These are phyloP conservation scores for Festucalex cinctus DNA, from an alignment of 2,113 vertebrate species.

Conservation along the genomic window DNA sequence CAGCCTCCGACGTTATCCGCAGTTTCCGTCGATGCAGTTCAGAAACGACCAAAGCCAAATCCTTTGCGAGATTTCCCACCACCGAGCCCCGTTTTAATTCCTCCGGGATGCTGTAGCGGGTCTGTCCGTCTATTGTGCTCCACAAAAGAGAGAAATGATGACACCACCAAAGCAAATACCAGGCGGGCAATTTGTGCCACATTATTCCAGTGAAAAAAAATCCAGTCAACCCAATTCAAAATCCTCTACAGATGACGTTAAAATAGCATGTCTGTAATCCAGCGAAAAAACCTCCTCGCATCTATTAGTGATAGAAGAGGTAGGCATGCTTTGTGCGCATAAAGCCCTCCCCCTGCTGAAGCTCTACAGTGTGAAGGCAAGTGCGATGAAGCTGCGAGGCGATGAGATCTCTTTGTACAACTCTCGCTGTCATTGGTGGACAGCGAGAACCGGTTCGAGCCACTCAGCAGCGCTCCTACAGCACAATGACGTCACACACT, in stretches of 20 bases:
- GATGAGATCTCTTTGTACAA: constrained; percentile 79
- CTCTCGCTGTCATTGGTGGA: constrained; percentile 74
- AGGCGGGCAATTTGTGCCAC: constrained; percentile 50
- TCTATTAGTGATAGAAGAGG: constrained; percentile 4
- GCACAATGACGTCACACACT: constrained; percentile 32
- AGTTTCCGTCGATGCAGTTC: constrained; percentile 80
- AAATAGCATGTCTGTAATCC: constrained; percentile 29
- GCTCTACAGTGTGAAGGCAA: constrained; percentile 59
- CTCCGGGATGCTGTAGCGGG: constrained; percentile 74
- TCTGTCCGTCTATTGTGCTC: constrained; percentile 70
- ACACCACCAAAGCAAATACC: constrained; percentile 60
- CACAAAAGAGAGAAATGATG: constrained; percentile 60
- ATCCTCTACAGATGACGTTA: constrained; percentile 12
- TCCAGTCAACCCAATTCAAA: constrained; percentile 22
- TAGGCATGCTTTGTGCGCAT: constrained; percentile 53
- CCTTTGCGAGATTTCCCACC: constrained; percentile 79
- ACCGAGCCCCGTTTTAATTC: constrained; percentile 70
- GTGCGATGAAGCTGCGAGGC: constrained; percentile 49
- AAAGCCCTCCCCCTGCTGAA: constrained; percentile 37
- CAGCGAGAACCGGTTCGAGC: constrained; percentile 42
- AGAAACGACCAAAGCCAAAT: constrained; percentile 78
- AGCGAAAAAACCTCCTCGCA: constrained; percentile 19
- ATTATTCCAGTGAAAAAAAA: constrained; percentile 52
- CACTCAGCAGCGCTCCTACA: constrained; percentile 51
- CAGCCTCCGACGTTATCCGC: constrained; percentile 78